Percentiles rank a stretch among this genome's conserved stretches.
Conservation (phyloP, 2,797 vertebrate genomes). For the Acropternis orthonyx region DNA sequence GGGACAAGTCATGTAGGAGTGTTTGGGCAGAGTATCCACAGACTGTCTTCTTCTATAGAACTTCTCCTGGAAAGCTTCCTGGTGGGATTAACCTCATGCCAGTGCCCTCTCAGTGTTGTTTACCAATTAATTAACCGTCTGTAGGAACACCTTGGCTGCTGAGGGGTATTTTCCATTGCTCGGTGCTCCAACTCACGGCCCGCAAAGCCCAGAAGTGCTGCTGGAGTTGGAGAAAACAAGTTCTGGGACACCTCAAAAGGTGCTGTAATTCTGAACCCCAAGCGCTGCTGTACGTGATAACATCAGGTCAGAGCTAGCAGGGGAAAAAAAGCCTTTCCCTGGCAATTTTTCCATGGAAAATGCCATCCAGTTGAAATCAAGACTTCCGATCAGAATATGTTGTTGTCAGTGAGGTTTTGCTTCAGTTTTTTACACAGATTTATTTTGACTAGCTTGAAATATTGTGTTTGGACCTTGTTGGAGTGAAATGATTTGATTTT, state of each 20-base stretch:
- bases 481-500: background rate
- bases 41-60: background rate
- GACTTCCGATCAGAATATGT: conserved; percentile 16
- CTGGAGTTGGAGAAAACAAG: background rate
- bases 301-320: background rate
- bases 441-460: conserved; percentile 37
- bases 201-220: background rate
- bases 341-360: conserved; percentile 47
- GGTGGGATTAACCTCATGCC: background rate
- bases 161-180: background rate
- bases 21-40: background rate
- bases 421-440: background rate
- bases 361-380: conserved; percentile 35
- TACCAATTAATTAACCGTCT: background rate
- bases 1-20: background rate
- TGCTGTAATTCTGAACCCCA: background rate
- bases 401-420: conserved; percentile 33
- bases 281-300: background rate
- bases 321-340: background rate
- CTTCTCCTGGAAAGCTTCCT: background rate
- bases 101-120: background rate
- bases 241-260: background rate
- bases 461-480: background rate
- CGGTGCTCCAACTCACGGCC: background rate
- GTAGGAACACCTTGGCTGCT: background rate